Evolutionary conservation across 2,797 vertebrate genomes (phyloP).

Genomic region (Chiroxiphia lanceolata): DNA sequence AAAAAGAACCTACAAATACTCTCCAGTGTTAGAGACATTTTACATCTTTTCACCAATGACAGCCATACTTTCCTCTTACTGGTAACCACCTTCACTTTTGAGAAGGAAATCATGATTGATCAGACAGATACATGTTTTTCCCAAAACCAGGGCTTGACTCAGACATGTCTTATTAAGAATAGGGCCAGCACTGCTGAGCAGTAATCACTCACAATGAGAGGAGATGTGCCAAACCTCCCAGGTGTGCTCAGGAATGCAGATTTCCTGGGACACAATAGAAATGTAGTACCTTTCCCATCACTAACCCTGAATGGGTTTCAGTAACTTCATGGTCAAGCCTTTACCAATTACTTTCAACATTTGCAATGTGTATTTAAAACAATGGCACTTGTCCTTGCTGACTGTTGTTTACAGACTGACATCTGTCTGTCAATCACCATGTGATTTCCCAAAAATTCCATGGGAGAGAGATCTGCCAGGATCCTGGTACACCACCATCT

Average conservation of each 20-base stretch:
- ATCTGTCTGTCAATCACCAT: not conserved
- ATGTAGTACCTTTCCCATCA: not conserved
- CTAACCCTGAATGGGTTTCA: not conserved
- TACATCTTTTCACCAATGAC: not conserved
- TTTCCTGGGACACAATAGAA: not conserved
- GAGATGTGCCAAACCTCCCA: not conserved
- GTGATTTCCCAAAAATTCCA: constrained; percentile 25
- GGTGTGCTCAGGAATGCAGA: not conserved
- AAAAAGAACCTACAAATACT: not conserved
- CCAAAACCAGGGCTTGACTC: not conserved
- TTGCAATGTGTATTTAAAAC: constrained; percentile 33
- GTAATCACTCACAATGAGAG: not conserved
- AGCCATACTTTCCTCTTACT: not conserved
- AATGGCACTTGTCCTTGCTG: constrained; percentile 31
- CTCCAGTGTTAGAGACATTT: not conserved
- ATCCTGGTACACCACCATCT: constrained; percentile 7
- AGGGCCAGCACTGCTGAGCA: not conserved
- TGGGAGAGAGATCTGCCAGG: not conserved
- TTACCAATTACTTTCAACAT: constrained; percentile 4
- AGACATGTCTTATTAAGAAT: rapidly evolving
- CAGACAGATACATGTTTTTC: not conserved
- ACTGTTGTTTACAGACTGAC: not conserved
- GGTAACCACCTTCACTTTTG: not conserved
- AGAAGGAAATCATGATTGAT: not conserved
- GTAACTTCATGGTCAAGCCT: not conserved